phyloP scores from a whole-genome alignment of 2,113 vertebrate species.

The Clupea harengus region DNA sequence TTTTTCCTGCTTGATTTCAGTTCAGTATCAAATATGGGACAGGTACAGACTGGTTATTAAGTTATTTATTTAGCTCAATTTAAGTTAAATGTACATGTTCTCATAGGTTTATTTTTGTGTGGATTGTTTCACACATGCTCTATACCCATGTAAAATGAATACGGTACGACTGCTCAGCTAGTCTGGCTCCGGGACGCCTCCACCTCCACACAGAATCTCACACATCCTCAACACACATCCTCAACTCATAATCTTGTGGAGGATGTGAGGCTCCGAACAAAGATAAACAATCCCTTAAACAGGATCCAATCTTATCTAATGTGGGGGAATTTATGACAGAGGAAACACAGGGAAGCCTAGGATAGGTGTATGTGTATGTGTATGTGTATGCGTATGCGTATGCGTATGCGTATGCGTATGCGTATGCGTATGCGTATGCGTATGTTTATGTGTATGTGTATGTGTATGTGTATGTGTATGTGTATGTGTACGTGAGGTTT shows the following conservation, averaged over 20 bases:
- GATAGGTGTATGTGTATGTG: not conserved
- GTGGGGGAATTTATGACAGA: slow-evolving; percentile 1
- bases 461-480: not conserved
- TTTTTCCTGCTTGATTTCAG: not conserved
- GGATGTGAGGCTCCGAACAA: not conserved
- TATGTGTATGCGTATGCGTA: no score
- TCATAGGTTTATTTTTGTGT: not conserved
- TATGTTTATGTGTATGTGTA: no score
- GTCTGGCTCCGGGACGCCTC: not conserved
- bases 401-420: no score
- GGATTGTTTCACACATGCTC: no score
- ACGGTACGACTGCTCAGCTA: not conserved
- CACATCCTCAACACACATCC: slow-evolving; percentile 7
- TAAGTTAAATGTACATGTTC: not conserved
- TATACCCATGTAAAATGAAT: no score
- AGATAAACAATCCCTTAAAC: not conserved
- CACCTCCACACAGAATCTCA: not conserved
- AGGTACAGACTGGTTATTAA: not conserved
- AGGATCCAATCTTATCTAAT: not conserved
- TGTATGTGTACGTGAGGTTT: no score
- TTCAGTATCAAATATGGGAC: not conserved
- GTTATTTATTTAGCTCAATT: no score
- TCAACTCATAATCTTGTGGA: not conserved
- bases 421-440: no score
- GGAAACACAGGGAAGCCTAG: not conserved